A percentile compares a stretch with the other conserved stretches of the same genome.
Evolutionary conservation across 2,113 vertebrate species (phyloP).

Genomic region (Mesitornis unicolor): DNA sequence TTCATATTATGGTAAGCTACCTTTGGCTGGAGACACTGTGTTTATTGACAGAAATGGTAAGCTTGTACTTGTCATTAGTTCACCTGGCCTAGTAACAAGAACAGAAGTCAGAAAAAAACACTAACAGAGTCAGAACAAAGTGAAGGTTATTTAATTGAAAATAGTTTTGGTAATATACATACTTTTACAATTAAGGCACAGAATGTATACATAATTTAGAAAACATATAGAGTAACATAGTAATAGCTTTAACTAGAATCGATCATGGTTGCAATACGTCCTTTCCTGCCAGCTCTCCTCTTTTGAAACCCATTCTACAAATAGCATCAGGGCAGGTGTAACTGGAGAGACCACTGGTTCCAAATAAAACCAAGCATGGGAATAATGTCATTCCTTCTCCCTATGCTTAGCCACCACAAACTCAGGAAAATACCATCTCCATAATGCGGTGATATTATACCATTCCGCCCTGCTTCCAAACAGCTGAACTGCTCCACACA

Average conservation of each 20-base stretch:
- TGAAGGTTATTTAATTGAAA: background rate
- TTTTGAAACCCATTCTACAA: background rate
- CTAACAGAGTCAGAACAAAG: background rate
- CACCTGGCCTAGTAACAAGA: background rate
- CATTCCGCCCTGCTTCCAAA: background rate
- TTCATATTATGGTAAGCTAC: background rate
- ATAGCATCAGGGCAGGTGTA: background rate
- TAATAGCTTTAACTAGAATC: background rate
- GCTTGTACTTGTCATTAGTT: background rate
- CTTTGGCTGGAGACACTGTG: background rate
- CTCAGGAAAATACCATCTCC: background rate
- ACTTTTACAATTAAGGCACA: background rate
- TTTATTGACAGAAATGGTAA: background rate
- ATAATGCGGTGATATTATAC: fast-evolving
- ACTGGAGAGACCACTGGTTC: background rate
- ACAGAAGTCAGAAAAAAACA: background rate
- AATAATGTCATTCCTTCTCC: background rate
- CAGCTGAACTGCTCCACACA: background rate
- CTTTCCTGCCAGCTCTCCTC: background rate
- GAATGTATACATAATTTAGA: background rate
- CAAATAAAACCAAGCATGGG: background rate
- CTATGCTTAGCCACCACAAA: background rate
- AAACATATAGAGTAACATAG: background rate
- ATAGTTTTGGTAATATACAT: background rate
- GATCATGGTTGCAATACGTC: background rate